These are phyloP conservation scores for Salminus brasiliensis DNA, from an alignment of 2,113 vertebrate genomes.

Conservation along the genomic window DNA sequence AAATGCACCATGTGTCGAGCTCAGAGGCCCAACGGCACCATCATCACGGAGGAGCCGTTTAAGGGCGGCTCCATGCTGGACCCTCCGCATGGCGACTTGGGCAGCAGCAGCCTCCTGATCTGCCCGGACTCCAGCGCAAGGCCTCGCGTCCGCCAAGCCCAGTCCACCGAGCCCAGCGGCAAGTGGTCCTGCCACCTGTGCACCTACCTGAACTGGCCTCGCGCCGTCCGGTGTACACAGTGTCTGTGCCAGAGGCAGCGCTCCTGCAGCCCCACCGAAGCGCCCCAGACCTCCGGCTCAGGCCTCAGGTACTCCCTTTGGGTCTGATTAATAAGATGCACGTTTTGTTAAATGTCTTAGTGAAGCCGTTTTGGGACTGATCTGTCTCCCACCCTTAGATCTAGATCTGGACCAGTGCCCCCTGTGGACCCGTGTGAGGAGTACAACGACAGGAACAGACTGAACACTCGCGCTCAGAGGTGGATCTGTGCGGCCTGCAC, in stretches of 20 bases:
- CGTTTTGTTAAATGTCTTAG: no score
- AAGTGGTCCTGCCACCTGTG: slow-evolving; percentile 99
- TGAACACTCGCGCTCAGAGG: slow-evolving; percentile 86
- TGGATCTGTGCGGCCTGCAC: slow-evolving; percentile 95
- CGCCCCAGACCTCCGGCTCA: slow-evolving; percentile 91
- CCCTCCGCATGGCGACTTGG: slow-evolving; percentile 86
- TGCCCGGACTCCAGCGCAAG: slow-evolving; percentile 96
- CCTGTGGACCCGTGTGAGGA: slow-evolving; percentile 95
- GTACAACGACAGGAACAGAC: slow-evolving; percentile 95
- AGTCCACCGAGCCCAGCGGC: slow-evolving; percentile 79
- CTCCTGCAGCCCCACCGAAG: slow-evolving; percentile 92
- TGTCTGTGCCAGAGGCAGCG: slow-evolving; percentile 92
- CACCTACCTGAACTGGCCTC: slow-evolving; percentile 98
- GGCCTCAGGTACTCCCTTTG: slow-evolving; percentile 38
- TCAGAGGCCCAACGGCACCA: slow-evolving; percentile 88
- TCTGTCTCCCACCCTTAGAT: no score
- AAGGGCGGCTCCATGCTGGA: slow-evolving; percentile 86
- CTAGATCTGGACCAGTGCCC: slow-evolving; percentile 76
- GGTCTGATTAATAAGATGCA: fast-evolving
- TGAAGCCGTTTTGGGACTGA: no score
- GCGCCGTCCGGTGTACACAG: slow-evolving; percentile 95
- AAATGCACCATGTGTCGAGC: slow-evolving; percentile 99
- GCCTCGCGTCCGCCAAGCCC: slow-evolving; percentile 88
- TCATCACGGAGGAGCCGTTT: slow-evolving; percentile 96
- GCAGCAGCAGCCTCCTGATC: slow-evolving; percentile 88